These are phyloP conservation scores for Galeruca laticollis DNA, from an alignment of 2,888 invertebrate genomes.

Conservation along the genomic window DNA sequence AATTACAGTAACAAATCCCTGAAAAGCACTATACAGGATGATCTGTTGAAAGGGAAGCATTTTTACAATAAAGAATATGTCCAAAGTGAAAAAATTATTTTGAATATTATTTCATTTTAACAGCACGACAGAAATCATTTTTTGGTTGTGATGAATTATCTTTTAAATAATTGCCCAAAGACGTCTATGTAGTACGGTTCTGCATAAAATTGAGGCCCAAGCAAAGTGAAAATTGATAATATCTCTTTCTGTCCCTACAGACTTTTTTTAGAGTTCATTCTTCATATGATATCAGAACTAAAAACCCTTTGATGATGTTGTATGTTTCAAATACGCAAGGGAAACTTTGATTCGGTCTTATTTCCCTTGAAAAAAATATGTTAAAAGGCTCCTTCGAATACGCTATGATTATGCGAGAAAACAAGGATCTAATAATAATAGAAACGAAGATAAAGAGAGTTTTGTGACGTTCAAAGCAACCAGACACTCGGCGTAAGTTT, in stretches of 20 bases:
- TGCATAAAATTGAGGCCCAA: neutral
- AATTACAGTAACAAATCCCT: no score
- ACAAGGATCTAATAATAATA: constrained; percentile 17
- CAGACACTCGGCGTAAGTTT: neutral
- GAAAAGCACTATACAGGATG: no score
- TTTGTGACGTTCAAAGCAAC: constrained; percentile 11
- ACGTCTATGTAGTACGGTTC: constrained; percentile 1
- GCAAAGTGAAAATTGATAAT: constrained; percentile 32
- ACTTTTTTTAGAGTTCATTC: constrained; percentile 24
- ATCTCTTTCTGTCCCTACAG: constrained; percentile 28
- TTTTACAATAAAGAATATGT: no score
- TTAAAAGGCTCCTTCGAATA: constrained; percentile 25
- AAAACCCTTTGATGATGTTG: constrained; percentile 48
- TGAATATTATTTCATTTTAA: no score
- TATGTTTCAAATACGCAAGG: constrained; percentile 39
- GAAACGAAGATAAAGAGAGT: constrained; percentile 9
- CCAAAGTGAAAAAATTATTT: no score
- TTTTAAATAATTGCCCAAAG: no score
- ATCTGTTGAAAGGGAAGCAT: no score
- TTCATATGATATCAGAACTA: constrained; percentile 26
- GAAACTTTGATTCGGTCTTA: constrained; percentile 53
- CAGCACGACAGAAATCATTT: no score
- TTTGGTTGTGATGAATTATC: no score
- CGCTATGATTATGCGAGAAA: constrained; percentile 21
- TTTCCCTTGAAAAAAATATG: constrained; percentile 35